A percentile compares a stretch with the other conserved stretches of the same genome.
Conservation (phyloP, 2,797 vertebrate species). For the Argentina silus region DNA sequence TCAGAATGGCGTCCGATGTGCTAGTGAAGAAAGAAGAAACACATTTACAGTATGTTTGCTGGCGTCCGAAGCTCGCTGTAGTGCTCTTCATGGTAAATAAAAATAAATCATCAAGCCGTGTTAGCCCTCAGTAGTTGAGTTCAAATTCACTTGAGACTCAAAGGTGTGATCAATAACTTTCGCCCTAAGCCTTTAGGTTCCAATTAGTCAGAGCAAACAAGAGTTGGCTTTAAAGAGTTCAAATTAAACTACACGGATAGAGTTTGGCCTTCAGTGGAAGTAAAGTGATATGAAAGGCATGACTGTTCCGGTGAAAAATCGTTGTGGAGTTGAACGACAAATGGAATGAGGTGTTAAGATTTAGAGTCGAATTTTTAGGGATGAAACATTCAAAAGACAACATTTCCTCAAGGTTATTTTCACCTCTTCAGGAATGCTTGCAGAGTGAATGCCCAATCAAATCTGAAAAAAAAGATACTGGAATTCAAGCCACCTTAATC, state of each 20-base stretch:
- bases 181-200: background rate
- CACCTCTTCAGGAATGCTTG: conserved; percentile 35
- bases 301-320: conserved; percentile 44
- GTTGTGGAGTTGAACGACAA: conserved; percentile 36
- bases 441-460: conserved; percentile 42
- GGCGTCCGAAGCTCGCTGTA: too few species aligned
- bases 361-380: conserved; percentile 3
- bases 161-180: conserved; percentile 9
- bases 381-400: conserved; percentile 36
- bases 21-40: background rate
- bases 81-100: too few species aligned
- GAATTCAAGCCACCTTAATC: conserved; percentile 48
- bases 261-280: conserved; percentile 1
- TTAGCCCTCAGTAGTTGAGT: background rate
- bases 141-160: conserved; percentile 9
- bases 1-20: background rate
- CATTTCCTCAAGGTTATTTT: conserved; percentile 46
- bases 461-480: background rate
- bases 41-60: background rate
- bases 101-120: too few species aligned
- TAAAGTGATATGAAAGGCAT: conserved; percentile 9
- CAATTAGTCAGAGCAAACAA: background rate
- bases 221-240: background rate
- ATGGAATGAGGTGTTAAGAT: conserved; percentile 54
- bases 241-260: conserved; percentile 3